Base-by-base conservation (phyloP, 2,797 vertebrate species). In the Rachycentron canadum region DNA sequence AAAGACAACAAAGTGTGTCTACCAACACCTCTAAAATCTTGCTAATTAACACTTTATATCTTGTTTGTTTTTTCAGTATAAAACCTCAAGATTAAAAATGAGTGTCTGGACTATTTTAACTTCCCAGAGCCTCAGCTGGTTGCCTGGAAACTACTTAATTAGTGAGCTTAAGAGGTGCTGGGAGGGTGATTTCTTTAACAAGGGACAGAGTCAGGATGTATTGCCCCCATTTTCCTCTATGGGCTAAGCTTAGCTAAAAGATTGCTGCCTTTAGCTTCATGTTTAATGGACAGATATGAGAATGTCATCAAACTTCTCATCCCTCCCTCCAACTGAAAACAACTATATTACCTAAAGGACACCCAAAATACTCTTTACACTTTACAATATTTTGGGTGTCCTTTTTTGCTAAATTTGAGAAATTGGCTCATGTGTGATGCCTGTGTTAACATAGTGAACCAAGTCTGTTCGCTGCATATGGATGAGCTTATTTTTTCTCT, bases 71-170 rank as follows among this genome's bases (percentile, higher is more conserved):
- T 50, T 1, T 55, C 26, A 17, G 26, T 17, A 26, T 1, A 52
- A 52, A 13, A 9, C 13, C 25, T 14, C 12, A 52, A 25, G 13
- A 28, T 28, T 30, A 55, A 28, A 55, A 55, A 55, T 17, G 2
- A 17, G 17, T 17, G 14, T 30, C 26, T 10, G 7, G 2, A 4
- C 26, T 12, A 9, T 19, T 30, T 17, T 1, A 59, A 40, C 30
- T 60, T 50, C 40, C n/a, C 26, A 28, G 12, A 34, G 3, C 41
- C 40, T 68, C 41, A 0, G 5, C 30, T 67, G 43, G 43, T 78
- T 66, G 61, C 45, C 26, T 23, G 40, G 58, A 47, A 68, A 68
- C 23, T 10, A 26, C n/a, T 53, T 64, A n/a, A 64, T 69, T 40
- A 34, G n/a, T 55, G n/a, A 59, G 30, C 21, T 76, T 58, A 5